A percentile compares a stretch with the other conserved stretches of the same genome.
Evolutionary conservation across 2,888 invertebrate species (phyloP).

Genomic region (Volucella inflata): DNA sequence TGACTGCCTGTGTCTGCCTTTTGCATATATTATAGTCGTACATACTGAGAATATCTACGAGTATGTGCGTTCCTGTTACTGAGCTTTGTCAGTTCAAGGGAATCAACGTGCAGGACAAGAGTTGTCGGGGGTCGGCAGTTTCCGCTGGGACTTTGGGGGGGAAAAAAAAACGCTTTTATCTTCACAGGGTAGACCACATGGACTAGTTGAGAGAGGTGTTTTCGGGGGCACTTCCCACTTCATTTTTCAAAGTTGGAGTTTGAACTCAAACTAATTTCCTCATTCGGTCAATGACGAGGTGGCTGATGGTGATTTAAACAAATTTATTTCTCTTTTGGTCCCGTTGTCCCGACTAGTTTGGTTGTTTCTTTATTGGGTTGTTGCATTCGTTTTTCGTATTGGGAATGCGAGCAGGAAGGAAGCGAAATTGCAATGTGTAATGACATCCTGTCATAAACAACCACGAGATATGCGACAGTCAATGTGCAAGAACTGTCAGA

Average conservation of each 20-base stretch:
- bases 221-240: constrained; percentile 24
- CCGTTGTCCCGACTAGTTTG: too few relatives aligned
- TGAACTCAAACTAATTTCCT: constrained; percentile 37
- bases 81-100: constrained; percentile 60
- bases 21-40: too few relatives aligned
- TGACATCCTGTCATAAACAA: constrained; percentile 38
- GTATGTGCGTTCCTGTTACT: constrained; percentile 1
- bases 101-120: constrained; percentile 42
- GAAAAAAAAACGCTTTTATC: background rate
- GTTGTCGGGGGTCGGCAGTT: constrained; percentile 19
- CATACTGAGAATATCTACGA: too few relatives aligned
- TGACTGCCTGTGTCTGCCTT: constrained; percentile 2
- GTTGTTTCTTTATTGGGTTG: background rate
- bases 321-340: constrained; percentile 1
- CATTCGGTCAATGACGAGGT: constrained; percentile 6
- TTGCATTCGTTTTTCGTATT: background rate
- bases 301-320: constrained; percentile 8
- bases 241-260: background rate
- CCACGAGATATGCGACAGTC: constrained; percentile 21
- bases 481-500: constrained; percentile 5
- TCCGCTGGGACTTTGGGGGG: background rate
- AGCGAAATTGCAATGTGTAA: constrained; percentile 18
- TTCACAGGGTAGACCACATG: background rate
- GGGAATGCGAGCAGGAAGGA: background rate
- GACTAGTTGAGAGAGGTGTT: background rate